Evolutionary conservation across 2,113 vertebrate genomes (phyloP).

Genomic region (Tetrax tetrax): DNA sequence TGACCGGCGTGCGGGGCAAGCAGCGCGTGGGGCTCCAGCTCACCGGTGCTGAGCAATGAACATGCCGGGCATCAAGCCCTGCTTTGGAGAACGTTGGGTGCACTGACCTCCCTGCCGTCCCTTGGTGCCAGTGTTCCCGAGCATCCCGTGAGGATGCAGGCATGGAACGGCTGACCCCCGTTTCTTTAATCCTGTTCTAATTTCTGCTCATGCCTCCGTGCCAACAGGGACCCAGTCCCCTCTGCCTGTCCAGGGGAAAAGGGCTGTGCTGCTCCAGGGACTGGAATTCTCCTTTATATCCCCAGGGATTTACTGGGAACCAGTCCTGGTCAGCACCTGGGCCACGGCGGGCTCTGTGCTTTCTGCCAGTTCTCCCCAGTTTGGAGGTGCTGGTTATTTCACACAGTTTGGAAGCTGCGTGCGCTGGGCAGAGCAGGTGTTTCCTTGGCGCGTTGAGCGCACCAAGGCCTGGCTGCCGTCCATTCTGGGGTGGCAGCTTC

Average conservation of each 20-base stretch:
- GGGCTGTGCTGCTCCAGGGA: not conserved
- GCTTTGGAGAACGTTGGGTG: rapidly evolving
- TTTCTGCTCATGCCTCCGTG: rapidly evolving
- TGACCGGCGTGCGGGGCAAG: not conserved
- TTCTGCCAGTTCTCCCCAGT: not conserved
- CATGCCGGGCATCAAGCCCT: rapidly evolving
- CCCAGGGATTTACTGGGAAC: not conserved
- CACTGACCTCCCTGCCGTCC: not conserved
- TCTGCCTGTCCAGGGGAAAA: rapidly evolving
- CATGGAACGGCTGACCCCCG: rapidly evolving
- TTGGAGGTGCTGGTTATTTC: not conserved
- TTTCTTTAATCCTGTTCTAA: not conserved
- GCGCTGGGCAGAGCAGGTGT: not conserved
- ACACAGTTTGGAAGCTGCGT: not conserved
- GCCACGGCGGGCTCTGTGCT: rapidly evolving
- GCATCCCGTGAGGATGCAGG: not conserved
- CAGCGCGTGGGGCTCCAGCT: not conserved
- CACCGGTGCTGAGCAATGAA: rapidly evolving
- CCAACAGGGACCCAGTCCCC: not conserved
- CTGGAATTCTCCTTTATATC: not conserved
- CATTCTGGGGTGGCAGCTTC: not conserved
- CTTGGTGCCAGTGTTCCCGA: not conserved
- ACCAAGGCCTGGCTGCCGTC: not conserved
- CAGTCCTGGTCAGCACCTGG: not conserved
- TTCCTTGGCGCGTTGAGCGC: not conserved